These are phyloP conservation scores for Sminthurides aquaticus DNA, from an alignment of 2,888 invertebrate genomes.

Conservation along the genomic window DNA sequence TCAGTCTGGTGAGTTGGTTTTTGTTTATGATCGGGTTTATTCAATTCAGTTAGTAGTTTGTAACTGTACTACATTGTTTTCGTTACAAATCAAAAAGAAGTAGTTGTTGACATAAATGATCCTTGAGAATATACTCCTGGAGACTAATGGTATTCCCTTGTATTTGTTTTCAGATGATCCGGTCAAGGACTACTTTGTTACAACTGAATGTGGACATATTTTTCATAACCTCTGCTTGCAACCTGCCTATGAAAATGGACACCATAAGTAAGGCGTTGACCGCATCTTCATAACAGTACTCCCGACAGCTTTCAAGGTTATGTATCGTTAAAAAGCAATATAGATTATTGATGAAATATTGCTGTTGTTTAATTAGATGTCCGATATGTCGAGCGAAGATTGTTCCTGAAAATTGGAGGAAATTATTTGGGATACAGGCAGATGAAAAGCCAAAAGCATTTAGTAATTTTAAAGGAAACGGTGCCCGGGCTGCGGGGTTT, in stretches of 20 bases:
- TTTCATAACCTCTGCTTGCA: conserved; percentile 35
- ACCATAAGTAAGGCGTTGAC: conserved; percentile 36
- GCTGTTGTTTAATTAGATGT: too few relatives aligned
- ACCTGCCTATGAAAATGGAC: conserved; percentile 35
- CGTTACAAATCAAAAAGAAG: too few relatives aligned
- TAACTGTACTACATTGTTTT: too few relatives aligned
- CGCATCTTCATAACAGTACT: too few relatives aligned
- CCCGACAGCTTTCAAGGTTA: too few relatives aligned
- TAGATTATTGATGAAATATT: too few relatives aligned
- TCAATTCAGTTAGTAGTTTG: too few relatives aligned
- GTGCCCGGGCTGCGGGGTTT: neutral
- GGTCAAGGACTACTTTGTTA: conserved; percentile 36
- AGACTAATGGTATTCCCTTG: too few relatives aligned
- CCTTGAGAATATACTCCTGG: too few relatives aligned
- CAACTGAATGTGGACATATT: conserved; percentile 39
- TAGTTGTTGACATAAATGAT: too few relatives aligned
- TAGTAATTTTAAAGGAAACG: neutral
- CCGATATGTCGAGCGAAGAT: conserved; percentile 33
- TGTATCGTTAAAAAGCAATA: too few relatives aligned
- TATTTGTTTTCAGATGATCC: conserved; percentile 31
- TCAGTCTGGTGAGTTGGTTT: conserved; percentile 29
- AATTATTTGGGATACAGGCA: conserved; percentile 33
- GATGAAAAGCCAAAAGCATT: conserved; percentile 18
- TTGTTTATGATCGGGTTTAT: too few relatives aligned
- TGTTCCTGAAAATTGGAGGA: conserved; percentile 29